phyloP scores from a whole-genome alignment of 2,113 vertebrate genomes.

The Astatotilapia flaviijosephi region DNA sequence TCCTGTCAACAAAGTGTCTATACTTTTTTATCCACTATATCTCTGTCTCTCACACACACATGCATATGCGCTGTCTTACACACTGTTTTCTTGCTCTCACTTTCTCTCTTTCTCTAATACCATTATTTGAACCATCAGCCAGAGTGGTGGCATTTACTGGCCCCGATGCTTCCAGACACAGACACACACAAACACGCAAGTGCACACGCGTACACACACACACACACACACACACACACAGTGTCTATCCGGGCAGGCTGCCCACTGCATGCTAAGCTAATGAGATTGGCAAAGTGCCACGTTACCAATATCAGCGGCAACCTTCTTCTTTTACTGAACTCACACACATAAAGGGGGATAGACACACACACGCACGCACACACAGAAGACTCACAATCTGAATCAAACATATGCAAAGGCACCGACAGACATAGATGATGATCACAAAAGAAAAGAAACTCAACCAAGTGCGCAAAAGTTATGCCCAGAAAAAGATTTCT shows the following conservation, averaged over 20 bases:
- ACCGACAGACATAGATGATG: not conserved
- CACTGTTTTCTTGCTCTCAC: not conserved
- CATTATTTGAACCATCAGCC: conserved; percentile 59
- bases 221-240: not conserved
- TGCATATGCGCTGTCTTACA: not conserved
- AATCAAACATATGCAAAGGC: not conserved
- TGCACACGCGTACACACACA: not conserved
- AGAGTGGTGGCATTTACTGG: conserved; percentile 61
- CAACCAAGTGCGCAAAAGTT: not conserved
- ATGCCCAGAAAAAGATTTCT: not conserved
- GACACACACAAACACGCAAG: not conserved
- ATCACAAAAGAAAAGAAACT: conserved; percentile 9
- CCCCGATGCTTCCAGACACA: conserved; percentile 15
- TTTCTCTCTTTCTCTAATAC: conserved; percentile 48
- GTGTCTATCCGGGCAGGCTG: conserved; percentile 43
- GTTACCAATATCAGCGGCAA: conserved; percentile 57
- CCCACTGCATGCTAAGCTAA: conserved; percentile 70
- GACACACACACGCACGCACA: not conserved
- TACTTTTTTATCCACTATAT: not conserved
- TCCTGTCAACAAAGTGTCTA: not conserved
- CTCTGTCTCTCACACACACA: not conserved
- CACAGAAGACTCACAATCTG: not conserved
- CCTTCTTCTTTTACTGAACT: conserved; percentile 21
- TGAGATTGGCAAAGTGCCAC: conserved; percentile 65
- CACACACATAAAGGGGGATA: not conserved